These are phyloP conservation scores for Anoplius nigerrimus DNA, from an alignment of 2,888 invertebrate species.

Conservation along the genomic window DNA sequence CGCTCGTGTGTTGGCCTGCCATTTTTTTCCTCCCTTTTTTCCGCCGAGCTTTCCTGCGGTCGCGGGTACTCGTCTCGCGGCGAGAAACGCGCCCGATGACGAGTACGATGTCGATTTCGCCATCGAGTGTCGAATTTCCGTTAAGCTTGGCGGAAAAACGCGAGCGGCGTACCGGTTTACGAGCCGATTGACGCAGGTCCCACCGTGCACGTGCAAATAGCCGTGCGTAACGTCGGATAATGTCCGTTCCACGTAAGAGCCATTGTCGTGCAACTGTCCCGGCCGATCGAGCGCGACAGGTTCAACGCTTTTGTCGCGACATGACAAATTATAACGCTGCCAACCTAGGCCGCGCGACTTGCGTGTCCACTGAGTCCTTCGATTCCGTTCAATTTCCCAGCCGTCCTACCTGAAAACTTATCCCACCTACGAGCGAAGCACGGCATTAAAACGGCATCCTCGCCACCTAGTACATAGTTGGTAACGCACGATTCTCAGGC, in stretches of 20 bases:
- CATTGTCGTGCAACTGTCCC: background rate
- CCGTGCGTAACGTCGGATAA: conserved; percentile 1
- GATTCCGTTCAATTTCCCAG: no score
- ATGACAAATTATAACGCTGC: no score
- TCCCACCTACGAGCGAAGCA: no score
- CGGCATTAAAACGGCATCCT: no score
- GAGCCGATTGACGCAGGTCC: conserved; percentile 18
- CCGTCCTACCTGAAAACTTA: no score
- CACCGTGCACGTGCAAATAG: conserved; percentile 35
- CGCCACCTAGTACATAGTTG: no score
- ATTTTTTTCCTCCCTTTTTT: background rate
- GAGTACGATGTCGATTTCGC: conserved; percentile 25
- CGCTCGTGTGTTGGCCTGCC: background rate
- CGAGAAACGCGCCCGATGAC: conserved; percentile 36
- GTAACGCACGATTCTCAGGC: no score
- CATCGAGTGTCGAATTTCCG: conserved; percentile 44
- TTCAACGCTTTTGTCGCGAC: no score
- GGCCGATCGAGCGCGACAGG: no score
- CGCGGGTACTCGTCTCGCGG: conserved; percentile 9
- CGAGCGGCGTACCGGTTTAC: conserved; percentile 36
- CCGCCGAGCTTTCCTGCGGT: conserved; percentile 20
- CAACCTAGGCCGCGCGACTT: no score
- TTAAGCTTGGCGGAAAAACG: conserved; percentile 35
- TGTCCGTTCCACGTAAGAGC: background rate
- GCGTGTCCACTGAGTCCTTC: no score